Evolutionary conservation across 1,140 invertebrate species (phyloP).

Genomic region (Dendrolimus kikuchii): DNA sequence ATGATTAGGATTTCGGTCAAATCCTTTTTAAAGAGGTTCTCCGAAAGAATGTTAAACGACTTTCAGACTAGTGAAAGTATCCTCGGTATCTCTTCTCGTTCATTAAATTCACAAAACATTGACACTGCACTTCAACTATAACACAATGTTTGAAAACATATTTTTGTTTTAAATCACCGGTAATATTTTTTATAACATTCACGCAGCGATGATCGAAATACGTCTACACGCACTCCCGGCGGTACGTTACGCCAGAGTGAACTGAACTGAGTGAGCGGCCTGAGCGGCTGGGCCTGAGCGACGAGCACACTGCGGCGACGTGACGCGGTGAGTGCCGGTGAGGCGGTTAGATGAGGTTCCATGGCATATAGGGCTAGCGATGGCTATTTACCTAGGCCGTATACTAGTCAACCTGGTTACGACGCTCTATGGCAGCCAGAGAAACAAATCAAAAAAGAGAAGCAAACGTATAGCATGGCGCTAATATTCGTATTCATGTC

Average conservation of each 20-base stretch:
- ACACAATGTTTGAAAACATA: slow-evolving; percentile 23
- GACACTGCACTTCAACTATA: slow-evolving; percentile 31
- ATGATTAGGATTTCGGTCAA: slow-evolving; percentile 17
- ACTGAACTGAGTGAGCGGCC: slow-evolving; percentile 24
- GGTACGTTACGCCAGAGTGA: too few relatives aligned
- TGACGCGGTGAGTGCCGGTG: slow-evolving; percentile 8
- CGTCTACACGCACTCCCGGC: too few relatives aligned
- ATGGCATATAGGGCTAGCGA: too few relatives aligned
- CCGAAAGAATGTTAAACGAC: slow-evolving; percentile 62
- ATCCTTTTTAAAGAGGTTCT: slow-evolving; percentile 50
- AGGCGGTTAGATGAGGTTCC: slow-evolving; percentile 1
- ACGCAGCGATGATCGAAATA: not conserved
- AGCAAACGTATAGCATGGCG: too few relatives aligned
- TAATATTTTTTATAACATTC: not conserved
- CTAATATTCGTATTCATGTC: too few relatives aligned
- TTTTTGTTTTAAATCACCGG: slow-evolving; percentile 10
- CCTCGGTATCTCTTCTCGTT: slow-evolving; percentile 49
- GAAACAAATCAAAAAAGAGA: too few relatives aligned
- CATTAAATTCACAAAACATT: slow-evolving; percentile 43
- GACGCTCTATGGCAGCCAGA: too few relatives aligned
- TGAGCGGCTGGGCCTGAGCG: slow-evolving; percentile 21
- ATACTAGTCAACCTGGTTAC: too few relatives aligned
- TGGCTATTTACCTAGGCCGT: too few relatives aligned
- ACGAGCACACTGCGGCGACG: slow-evolving; percentile 18
- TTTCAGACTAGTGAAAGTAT: slow-evolving; percentile 71